These are phyloP conservation scores for Aramus guarauna DNA, from an alignment of 2,113 vertebrate genomes.

Conservation along the genomic window DNA sequence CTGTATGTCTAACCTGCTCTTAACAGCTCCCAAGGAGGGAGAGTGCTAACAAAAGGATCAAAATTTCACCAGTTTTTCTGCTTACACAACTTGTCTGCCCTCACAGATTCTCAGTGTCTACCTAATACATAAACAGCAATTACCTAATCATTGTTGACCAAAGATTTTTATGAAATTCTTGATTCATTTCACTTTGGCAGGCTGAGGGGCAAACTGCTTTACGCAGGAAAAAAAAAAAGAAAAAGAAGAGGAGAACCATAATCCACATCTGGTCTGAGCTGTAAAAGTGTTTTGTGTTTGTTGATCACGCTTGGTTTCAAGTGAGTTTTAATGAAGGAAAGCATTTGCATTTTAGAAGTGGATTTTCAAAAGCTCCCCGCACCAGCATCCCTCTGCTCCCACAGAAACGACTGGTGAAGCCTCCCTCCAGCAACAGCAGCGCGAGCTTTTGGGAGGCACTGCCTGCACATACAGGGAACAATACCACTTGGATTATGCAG, in stretches of 20 bases:
- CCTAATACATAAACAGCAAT: neutral
- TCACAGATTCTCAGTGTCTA: neutral
- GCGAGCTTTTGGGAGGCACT: accelerated
- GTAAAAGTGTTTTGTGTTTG: neutral
- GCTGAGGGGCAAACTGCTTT: neutral
- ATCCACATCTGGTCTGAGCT: neutral
- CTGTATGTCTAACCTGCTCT: neutral
- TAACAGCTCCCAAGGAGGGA: neutral
- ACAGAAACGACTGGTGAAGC: neutral
- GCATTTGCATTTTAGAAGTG: conserved; percentile 6
- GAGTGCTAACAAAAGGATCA: neutral
- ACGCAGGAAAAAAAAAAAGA: neutral
- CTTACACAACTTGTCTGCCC: neutral
- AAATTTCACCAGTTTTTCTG: neutral
- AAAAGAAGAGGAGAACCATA: neutral
- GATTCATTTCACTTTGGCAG: neutral
- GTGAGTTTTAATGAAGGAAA: neutral
- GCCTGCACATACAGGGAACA: neutral
- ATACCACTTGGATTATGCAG: neutral
- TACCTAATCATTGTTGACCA: neutral
- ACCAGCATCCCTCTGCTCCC: neutral
- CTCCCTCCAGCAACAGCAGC: neutral
- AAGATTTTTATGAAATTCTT: neutral
- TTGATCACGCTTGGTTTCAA: neutral
- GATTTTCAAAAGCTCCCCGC: neutral